phyloP scores from a whole-genome alignment of 2,113 vertebrate genomes.

The Parus major region DNA sequence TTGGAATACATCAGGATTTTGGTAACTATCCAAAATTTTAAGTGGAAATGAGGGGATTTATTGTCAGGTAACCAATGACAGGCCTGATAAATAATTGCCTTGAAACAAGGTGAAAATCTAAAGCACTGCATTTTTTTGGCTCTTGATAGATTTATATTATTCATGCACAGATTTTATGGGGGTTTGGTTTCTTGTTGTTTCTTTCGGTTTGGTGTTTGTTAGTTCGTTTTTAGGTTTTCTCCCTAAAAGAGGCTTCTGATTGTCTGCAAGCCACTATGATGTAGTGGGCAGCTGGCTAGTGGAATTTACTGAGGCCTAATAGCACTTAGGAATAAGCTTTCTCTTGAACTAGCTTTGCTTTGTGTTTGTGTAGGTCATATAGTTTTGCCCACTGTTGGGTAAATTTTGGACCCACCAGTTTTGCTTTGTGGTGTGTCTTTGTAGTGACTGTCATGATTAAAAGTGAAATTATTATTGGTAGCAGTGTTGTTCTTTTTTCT shows the following conservation, averaged over 20 bases:
- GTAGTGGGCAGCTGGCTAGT: background rate
- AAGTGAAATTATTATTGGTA: background rate
- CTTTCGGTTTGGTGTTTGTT: too few species aligned
- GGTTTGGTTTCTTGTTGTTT: too few species aligned
- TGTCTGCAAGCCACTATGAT: background rate
- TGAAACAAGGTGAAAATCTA: background rate
- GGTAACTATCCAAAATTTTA: background rate
- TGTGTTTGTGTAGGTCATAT: background rate
- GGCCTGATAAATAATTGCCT: background rate
- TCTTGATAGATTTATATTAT: background rate
- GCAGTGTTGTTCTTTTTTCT: background rate
- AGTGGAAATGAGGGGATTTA: background rate
- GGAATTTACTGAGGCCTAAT: background rate
- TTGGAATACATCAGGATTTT: background rate
- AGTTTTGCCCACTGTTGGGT: background rate
- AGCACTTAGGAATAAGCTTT: background rate
- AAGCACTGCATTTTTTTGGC: background rate
- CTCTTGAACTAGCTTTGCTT: background rate
- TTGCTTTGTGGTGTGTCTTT: background rate
- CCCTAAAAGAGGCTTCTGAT: background rate
- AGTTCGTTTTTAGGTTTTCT: too few species aligned
- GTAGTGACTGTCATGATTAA: background rate
- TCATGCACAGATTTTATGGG: background rate
- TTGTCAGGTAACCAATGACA: background rate
- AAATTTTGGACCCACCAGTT: background rate